phyloP scores from a whole-genome alignment of 2,797 vertebrate genomes.

The Lepilemur septentrionalis region DNA sequence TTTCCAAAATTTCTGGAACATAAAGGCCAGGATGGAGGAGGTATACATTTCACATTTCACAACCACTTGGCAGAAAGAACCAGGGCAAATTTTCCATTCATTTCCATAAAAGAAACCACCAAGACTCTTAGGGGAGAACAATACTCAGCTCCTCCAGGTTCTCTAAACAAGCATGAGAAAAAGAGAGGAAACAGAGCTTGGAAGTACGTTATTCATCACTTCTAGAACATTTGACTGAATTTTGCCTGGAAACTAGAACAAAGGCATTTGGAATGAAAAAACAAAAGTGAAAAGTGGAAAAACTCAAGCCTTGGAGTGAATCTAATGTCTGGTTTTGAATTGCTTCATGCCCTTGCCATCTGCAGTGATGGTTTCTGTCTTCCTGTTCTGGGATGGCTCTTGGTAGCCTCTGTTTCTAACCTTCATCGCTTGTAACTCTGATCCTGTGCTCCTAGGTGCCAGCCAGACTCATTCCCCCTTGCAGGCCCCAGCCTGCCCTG shows the following conservation, averaged over 20 bases:
- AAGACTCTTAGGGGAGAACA: not conserved
- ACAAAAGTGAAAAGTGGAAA: not conserved
- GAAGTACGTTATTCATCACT: not conserved
- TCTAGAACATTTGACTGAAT: not conserved
- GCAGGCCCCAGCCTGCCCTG: not conserved
- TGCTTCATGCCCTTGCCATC: fast-evolving
- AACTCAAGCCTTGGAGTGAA: not conserved
- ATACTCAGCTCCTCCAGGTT: not conserved
- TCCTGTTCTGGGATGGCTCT: not conserved
- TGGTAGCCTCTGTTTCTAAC: not conserved
- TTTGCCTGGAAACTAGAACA: not conserved
- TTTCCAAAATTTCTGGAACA: not conserved
- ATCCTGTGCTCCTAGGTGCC: not conserved
- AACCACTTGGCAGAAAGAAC: not conserved
- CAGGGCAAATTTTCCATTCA: not conserved
- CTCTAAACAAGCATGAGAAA: not conserved
- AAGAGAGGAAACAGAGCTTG: not conserved
- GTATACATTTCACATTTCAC: not conserved
- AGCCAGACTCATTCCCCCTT: not conserved
- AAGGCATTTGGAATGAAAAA: not conserved
- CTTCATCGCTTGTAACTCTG: not conserved
- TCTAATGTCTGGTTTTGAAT: not conserved
- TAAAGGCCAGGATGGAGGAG: not conserved
- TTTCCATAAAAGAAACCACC: not conserved
- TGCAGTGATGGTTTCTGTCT: fast-evolving